Conservation (phyloP, 1,140 invertebrate genomes). For the Dufourea novaeangliae region DNA sequence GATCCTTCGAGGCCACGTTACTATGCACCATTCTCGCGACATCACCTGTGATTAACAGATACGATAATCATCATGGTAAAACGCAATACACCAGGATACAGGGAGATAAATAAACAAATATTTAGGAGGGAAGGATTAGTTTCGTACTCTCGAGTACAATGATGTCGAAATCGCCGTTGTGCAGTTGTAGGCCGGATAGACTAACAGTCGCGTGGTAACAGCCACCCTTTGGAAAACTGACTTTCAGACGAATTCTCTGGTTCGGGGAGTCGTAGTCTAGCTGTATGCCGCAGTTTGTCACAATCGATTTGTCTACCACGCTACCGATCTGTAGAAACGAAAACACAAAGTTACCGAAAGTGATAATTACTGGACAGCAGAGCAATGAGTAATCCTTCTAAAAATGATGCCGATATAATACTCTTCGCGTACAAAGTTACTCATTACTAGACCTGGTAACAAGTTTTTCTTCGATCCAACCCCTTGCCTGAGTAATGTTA, state of each 20-base stretch:
- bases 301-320: constrained; percentile 76
- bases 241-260: constrained; percentile 85
- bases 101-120: no score
- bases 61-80: background rate
- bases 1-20: constrained; percentile 91
- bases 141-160: constrained; percentile 92
- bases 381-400: no score
- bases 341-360: background rate
- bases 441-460: no score
- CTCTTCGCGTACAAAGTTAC: no score
- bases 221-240: constrained; percentile 87
- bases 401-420: no score
- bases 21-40: constrained; percentile 93
- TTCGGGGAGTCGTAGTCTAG: constrained; percentile 85
- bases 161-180: constrained; percentile 96
- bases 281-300: constrained; percentile 83
- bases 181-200: constrained; percentile 89
- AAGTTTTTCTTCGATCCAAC: no score
- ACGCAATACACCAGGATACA: no score
- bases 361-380: no score
- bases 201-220: constrained; percentile 92
- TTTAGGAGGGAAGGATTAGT: background rate
- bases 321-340: constrained; percentile 79
- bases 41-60: constrained; percentile 82
- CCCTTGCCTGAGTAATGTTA: constrained; percentile 77